Conservation (phyloP, 2,113 vertebrate genomes). For the Elachura formosa region DNA sequence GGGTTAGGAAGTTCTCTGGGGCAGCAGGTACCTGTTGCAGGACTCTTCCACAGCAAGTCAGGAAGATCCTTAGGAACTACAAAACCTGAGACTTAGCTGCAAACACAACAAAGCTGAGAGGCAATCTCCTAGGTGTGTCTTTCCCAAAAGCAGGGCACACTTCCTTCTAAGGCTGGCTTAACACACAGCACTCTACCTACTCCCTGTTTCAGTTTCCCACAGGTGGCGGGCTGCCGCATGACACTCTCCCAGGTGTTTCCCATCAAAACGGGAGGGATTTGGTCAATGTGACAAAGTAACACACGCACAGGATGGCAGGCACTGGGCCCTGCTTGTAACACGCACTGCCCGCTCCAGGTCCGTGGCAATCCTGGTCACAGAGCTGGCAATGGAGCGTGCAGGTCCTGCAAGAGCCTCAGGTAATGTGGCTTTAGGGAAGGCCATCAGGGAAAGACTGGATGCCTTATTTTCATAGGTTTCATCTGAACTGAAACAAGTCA, state of each 20-base stretch:
- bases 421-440: not conserved
- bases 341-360: rapidly evolving
- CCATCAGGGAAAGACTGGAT: not conserved
- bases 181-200: not conserved
- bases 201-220: not conserved
- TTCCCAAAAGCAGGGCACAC: rapidly evolving
- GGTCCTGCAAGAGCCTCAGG: not conserved
- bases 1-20: not conserved
- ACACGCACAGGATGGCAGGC: not conserved
- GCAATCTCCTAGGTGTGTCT: not conserved
- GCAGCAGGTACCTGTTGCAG: not conserved
- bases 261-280: not conserved
- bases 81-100: not conserved
- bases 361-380: rapidly evolving
- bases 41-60: not conserved
- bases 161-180: not conserved
- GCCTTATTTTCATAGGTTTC: not conserved
- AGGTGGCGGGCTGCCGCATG: rapidly evolving
- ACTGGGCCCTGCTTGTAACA: not conserved
- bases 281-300: not conserved
- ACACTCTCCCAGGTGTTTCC: not conserved
- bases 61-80: not conserved
- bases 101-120: not conserved
- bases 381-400: rapidly evolving
- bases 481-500: not conserved